Percentiles rank a stretch among this genome's conserved stretches.
phyloP scores from a whole-genome alignment of 1,140 invertebrate species.

The Sogatella furcifera region DNA sequence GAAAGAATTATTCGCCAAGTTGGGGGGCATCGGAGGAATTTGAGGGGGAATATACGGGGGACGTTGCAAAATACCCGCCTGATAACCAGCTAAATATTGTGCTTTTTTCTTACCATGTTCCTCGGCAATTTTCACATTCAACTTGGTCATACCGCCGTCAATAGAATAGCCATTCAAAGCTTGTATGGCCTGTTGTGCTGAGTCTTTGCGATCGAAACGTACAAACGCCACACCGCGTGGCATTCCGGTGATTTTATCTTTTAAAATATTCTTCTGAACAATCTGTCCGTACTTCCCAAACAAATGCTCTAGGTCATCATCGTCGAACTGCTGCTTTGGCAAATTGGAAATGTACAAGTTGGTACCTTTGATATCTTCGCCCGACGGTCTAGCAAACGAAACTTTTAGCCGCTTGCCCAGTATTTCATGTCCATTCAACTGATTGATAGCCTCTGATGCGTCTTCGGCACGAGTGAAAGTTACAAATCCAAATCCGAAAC shows the following conservation, averaged over 20 bases:
- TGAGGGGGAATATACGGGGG: slow-evolving; percentile 28
- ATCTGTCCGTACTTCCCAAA: slow-evolving; percentile 81
- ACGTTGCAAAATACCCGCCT: slow-evolving; percentile 43
- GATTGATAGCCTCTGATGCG: slow-evolving; percentile 72
- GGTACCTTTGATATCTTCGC: slow-evolving; percentile 88
- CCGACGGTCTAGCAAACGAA: slow-evolving; percentile 80
- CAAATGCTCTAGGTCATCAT: slow-evolving; percentile 68
- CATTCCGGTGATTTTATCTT: slow-evolving; percentile 75
- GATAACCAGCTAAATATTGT: slow-evolving; percentile 47
- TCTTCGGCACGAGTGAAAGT: slow-evolving; percentile 79
- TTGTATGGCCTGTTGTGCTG: slow-evolving; percentile 79
- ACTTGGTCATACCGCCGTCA: slow-evolving; percentile 68
- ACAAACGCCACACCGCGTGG: slow-evolving; percentile 85
- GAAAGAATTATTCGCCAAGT: background rate
- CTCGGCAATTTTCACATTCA: slow-evolving; percentile 82
- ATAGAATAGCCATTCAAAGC: slow-evolving; percentile 74
- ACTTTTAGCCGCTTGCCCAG: slow-evolving; percentile 76
- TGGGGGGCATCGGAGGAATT: background rate
- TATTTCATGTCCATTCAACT: slow-evolving; percentile 78
- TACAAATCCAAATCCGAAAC: slow-evolving; percentile 93
- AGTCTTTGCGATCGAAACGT: slow-evolving; percentile 75
- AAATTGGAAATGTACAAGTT: slow-evolving; percentile 91
- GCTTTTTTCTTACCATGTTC: slow-evolving; percentile 88
- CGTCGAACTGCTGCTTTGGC: slow-evolving; percentile 70
- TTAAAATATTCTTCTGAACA: slow-evolving; percentile 80